phyloP scores from a whole-genome alignment of 2,113 vertebrate species.

The Nannospalax galili region DNA sequence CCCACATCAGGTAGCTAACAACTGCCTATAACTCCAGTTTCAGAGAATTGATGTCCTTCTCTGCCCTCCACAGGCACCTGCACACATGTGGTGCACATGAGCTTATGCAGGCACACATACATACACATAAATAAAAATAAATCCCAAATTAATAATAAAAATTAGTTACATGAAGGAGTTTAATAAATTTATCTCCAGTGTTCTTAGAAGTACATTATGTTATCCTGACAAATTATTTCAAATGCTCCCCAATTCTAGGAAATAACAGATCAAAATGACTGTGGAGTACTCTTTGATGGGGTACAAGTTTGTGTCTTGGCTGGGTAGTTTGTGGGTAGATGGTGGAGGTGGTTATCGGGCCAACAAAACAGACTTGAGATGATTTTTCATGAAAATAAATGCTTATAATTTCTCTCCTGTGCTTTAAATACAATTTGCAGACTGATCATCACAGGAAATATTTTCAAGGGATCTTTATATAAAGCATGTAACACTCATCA shows the following conservation, averaged over 20 bases:
- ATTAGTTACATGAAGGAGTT: conserved; percentile 51
- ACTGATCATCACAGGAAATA: neutral
- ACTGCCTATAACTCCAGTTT: neutral
- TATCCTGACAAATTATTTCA: neutral
- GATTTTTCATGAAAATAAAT: neutral
- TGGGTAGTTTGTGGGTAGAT: neutral
- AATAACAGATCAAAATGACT: neutral
- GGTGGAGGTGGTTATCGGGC: neutral
- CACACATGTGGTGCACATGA: neutral
- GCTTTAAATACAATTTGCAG: no score
- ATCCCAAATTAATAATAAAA: neutral
- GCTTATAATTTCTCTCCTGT: neutral
- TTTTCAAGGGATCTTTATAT: neutral
- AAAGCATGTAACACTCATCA: neutral
- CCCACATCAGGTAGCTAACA: neutral
- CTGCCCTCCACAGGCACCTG: neutral
- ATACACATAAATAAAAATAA: neutral
- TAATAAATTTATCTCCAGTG: conserved; percentile 32
- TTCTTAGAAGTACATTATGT: conserved; percentile 36
- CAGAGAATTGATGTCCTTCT: neutral
- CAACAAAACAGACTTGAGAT: neutral
- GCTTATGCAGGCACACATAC: neutral
- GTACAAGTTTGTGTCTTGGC: neutral
- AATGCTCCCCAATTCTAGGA: neutral
- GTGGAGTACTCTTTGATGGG: neutral